Base-by-base conservation (phyloP, 2,888 invertebrate genomes). In the Steinernema hermaphroditum region DNA sequence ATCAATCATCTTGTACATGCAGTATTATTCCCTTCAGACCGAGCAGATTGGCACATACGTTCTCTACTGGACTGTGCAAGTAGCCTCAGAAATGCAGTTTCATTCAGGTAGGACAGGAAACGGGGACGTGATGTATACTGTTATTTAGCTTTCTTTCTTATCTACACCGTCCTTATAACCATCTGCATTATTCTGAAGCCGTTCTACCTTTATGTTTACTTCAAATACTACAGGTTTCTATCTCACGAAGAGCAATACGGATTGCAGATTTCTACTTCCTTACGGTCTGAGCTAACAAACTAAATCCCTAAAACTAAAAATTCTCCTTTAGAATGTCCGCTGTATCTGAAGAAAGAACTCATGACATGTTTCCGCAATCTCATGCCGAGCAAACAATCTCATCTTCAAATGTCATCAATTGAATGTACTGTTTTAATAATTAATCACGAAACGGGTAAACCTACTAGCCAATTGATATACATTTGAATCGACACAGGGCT, bases 161-260 rank as follows among this genome's bases (percentile, higher is more conserved):
- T 29, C 14, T 62, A 16, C 62, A 62, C 29, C 19, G 34, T 62
- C 9, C 16, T 62, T 9, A 9, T 62, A 29, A 12, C 62, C 2
- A 16, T 62, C 62, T 62, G 62, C 19, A 16, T 62, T 6, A 1
- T 62, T 2, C 16, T 16, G 14, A 62, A 62, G 34, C 62, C 62
- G 8, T 12, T 29, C 27, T 62, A n/a, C 32, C 8, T 62, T 1
- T n/a, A 27, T 12, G 34, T 62, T 6, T 62, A 29, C 32, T 62
- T 62, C 32, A 29, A 62, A 6, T 62, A 62, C 32, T 62, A 62
- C 62, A 29, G 62, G 32, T 62, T 27, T 62, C 34, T 62, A 32
- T 62, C 62, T 1, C 27, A 27, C 19, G 29, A 62, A 29, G 62
- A 62, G 32, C 34, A 62, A 16, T 62, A 62, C 32, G 62, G 62